Base-by-base conservation (phyloP, 2,113 vertebrate species). In the Perca flavescens region DNA sequence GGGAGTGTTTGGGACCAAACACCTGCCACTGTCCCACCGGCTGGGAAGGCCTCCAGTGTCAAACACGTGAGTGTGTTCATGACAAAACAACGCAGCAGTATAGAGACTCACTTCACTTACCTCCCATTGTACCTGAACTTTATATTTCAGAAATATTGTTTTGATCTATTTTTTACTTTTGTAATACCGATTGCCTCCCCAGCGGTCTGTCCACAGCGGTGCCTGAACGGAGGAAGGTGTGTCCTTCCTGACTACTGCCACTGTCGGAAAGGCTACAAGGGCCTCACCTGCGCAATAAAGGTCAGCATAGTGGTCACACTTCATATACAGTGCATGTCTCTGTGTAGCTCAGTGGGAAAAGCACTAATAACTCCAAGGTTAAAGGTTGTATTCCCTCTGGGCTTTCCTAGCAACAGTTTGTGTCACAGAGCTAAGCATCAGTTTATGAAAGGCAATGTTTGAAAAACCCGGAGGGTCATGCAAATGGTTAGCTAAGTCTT, bases 1-100 rank as follows among this genome's bases (percentile, higher is more conserved):
- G 97, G 1, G 97, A 98, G 68, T 98, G 97, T 72, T 89, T 97
- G 14, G 96, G 96, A 79, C 96, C 96, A 0, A 95, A 93, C 58
- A 94, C 93, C 0, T 98, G 97, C 46, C 95, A 96, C 13, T 98
- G 97, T 53, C 92, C 94, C 21, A 11, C 77, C 0, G 92, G 96
- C 60, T 98, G 97, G 97, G 97, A 97, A 87, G 97, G 97, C 54
- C 82, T 91, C 13, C 96, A 95, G 67, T 98, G 97, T 89, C 97
- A 98, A 89, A 96, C 89, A 79, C 89, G 96, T 98, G 95, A 97
- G 98, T 92, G 36, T 36, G 21, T 10, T 76, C 31, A 6, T 50
- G 60, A 61, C 17, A 0, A 46, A 0, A 70, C 47, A 62, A 21
- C 4, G 16, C 14, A 66, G 17, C 10, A 6, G 17, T 14, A 15